phyloP scores from a whole-genome alignment of 2,888 invertebrate genomes.

The Euzophera pinguis region DNA sequence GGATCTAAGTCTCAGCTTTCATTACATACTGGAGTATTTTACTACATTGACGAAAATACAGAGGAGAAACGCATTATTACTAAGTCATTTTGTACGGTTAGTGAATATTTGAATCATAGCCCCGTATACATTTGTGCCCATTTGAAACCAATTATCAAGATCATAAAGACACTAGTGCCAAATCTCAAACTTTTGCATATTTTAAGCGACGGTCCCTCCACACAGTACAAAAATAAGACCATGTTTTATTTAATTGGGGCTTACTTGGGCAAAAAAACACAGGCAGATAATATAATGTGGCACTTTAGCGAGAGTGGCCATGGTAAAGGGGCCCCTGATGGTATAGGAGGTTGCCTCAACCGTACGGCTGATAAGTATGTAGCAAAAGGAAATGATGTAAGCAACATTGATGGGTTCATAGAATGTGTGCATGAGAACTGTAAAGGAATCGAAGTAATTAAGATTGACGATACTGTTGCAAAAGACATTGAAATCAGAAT shows the following conservation, averaged over 20 bases:
- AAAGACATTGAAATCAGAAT: constrained; percentile 5
- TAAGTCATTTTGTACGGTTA: neutral
- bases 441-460: constrained; percentile 16
- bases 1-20: constrained; percentile 15
- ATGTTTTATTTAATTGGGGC: constrained; percentile 12
- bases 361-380: too few relatives aligned
- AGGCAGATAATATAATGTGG: neutral
- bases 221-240: constrained; percentile 4
- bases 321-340: too few relatives aligned
- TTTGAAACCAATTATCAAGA: neutral
- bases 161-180: constrained; percentile 14
- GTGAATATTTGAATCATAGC: neutral
- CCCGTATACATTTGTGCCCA: neutral
- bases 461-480: constrained; percentile 14
- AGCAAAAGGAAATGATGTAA: too few relatives aligned
- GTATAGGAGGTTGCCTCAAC: too few relatives aligned
- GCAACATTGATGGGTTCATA: too few relatives aligned
- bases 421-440: constrained; percentile 11
- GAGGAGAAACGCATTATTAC: neutral
- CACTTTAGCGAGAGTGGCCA: too few relatives aligned
- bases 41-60: neutral
- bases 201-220: constrained; percentile 9
- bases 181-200: constrained; percentile 1
- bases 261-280: constrained; percentile 7
- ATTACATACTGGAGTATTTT: constrained; percentile 12